Base-by-base conservation (phyloP, 2,113 vertebrate species). In the Gracilinanus agilis region DNA sequence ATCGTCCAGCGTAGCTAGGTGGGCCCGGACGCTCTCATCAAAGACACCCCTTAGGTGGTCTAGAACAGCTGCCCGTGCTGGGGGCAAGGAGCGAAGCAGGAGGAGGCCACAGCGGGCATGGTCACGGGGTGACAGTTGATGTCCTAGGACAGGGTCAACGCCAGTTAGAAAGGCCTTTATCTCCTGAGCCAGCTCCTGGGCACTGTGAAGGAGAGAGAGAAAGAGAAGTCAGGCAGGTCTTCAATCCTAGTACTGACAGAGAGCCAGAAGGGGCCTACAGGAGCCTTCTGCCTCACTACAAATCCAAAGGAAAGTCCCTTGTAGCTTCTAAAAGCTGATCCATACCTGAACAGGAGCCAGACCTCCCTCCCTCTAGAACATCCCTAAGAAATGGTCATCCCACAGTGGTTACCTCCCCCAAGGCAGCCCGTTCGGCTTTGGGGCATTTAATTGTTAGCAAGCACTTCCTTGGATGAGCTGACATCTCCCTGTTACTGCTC, bases 111-210 rank as follows among this genome's bases (percentile, higher is more conserved):
- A 99, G 44, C 99, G 99, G 11, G 99, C 99, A 24, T 99, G 99
- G 13, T 99, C 99, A 0, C 99, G 97, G 0, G 99, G 98, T 0
- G 99, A 99, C 19, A 99, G 99, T 2, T 99, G 99, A 7, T 99
- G 99, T 1, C 99, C 99, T 58, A 99, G 98, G 3, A 98, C 95
- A 0, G 99, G 98, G 96, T 99, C 99, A 0, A 99, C 94, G 0
- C 99, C 99, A 0, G 98, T 99, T 93, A 99, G 99, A 96, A 99
- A 99, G 7, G 99, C 99, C 96, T 99, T 99, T 94, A 99, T 99
- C 98, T 99, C 99, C 97, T 99, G 99, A 9, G 99, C 98, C 54
- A 99, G 98, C 96, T 99, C 99, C 98, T 99, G 99, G 23, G 99
- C 97, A 92, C 99, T 99, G 25, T 1, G 94, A 96, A 40, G 54